These are phyloP conservation scores for Leguminivora glycinivorella DNA, from an alignment of 1,140 invertebrate species.

Conservation along the genomic window DNA sequence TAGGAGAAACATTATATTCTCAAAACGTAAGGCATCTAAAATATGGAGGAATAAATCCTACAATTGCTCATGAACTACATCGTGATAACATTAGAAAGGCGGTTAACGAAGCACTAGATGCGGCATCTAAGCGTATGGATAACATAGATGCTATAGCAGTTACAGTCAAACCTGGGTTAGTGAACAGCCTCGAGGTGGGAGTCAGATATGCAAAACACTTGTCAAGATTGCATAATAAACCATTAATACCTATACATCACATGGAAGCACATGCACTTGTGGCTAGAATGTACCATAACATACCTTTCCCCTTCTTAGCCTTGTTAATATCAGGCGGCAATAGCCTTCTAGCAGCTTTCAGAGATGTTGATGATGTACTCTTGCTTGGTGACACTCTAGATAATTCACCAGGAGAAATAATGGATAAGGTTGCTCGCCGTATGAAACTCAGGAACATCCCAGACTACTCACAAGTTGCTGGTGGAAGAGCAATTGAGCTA, in stretches of 20 bases:
- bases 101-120: slow-evolving; percentile 84
- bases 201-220: slow-evolving; percentile 91
- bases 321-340: slow-evolving; percentile 96
- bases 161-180: slow-evolving; percentile 92
- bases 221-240: slow-evolving; percentile 85
- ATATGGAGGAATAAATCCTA: slow-evolving; percentile 94
- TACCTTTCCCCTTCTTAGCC: slow-evolving; percentile 94
- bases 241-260: slow-evolving; percentile 97
- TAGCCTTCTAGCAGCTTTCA: slow-evolving; percentile 89
- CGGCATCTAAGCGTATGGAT: slow-evolving; percentile 83
- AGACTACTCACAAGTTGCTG: slow-evolving; percentile 85
- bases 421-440: slow-evolving; percentile 94
- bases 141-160: slow-evolving; percentile 95
- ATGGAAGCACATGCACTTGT: slow-evolving; percentile 99
- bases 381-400: slow-evolving; percentile 89
- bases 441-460: slow-evolving; percentile 90
- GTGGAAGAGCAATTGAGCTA: slow-evolving; percentile 92
- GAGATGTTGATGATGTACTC: slow-evolving; percentile 87
- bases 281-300: slow-evolving; percentile 82
- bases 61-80: slow-evolving; percentile 91
- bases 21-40: slow-evolving; percentile 88
- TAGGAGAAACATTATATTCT: slow-evolving; percentile 89
- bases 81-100: slow-evolving; percentile 87
- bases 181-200: slow-evolving; percentile 89
- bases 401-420: slow-evolving; percentile 93